Conservation (phyloP, 2,888 invertebrate genomes). For the Clunio marinus region DNA sequence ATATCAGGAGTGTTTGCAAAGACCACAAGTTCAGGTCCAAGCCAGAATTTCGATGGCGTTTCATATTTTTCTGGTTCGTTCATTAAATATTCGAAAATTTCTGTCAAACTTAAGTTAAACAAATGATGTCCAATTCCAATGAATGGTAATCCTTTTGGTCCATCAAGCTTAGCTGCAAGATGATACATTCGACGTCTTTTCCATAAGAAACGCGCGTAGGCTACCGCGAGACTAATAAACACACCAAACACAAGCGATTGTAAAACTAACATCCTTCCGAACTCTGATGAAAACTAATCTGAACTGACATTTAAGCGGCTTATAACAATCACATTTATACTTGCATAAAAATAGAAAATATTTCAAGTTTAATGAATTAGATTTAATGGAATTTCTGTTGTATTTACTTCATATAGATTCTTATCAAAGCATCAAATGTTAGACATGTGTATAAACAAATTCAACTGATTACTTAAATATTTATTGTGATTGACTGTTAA, state of each 20-base stretch:
- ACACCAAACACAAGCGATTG: not conserved
- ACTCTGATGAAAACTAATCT: not conserved
- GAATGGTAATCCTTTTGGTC: slow-evolving; percentile 17
- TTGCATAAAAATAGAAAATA: too few species aligned
- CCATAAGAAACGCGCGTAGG: not conserved
- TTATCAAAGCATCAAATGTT: too few species aligned
- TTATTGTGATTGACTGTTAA: too few species aligned
- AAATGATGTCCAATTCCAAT: not conserved
- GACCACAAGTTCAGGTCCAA: not conserved
- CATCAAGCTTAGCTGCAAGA: not conserved
- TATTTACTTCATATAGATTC: too few species aligned
- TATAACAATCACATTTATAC: too few species aligned
- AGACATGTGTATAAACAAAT: too few species aligned
- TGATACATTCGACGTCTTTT: not conserved
- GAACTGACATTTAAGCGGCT: too few species aligned
- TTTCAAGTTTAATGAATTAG: too few species aligned
- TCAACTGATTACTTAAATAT: too few species aligned
- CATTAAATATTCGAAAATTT: not conserved
- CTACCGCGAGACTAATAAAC: not conserved
- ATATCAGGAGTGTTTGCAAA: not conserved
- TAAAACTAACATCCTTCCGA: not conserved
- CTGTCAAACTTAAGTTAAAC: not conserved
- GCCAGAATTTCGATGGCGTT: not conserved
- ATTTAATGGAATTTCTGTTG: too few species aligned
- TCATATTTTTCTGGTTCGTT: not conserved